phyloP scores from a whole-genome alignment of 2,797 vertebrate genomes.

The Pempheris klunzingeri region DNA sequence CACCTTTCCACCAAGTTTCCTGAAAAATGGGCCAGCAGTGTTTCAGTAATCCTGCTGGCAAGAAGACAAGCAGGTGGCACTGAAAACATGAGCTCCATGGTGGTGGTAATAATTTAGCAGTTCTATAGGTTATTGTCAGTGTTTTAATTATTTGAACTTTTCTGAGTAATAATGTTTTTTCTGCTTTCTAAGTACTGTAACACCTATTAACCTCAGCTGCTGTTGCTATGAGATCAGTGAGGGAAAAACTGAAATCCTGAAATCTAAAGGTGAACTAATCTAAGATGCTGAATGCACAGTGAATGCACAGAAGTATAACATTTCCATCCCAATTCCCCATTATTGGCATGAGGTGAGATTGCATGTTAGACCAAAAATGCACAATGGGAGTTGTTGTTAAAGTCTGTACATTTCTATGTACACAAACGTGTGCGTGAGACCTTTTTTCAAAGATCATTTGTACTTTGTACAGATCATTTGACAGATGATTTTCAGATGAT shows the following conservation, averaged over 20 bases:
- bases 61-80: too few relatives aligned
- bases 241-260: background rate
- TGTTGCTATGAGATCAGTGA: slow-evolving; percentile 6
- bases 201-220: background rate
- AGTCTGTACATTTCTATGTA: background rate
- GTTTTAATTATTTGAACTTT: background rate
- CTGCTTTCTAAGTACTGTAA: background rate
- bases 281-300: background rate
- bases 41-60: too few relatives aligned
- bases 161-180: background rate
- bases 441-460: background rate
- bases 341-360: too few relatives aligned
- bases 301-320: too few relatives aligned
- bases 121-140: background rate
- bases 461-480: background rate
- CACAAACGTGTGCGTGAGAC: background rate
- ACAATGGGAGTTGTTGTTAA: too few relatives aligned
- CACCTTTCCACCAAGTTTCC: too few relatives aligned
- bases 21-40: too few relatives aligned
- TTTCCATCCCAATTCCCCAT: background rate
- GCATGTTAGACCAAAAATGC: too few relatives aligned
- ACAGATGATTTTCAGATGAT: background rate
- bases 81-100: too few relatives aligned
- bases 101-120: background rate
- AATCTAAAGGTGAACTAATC: background rate